Conservation (phyloP, 2,888 invertebrate species). For the Thecophora atra region DNA sequence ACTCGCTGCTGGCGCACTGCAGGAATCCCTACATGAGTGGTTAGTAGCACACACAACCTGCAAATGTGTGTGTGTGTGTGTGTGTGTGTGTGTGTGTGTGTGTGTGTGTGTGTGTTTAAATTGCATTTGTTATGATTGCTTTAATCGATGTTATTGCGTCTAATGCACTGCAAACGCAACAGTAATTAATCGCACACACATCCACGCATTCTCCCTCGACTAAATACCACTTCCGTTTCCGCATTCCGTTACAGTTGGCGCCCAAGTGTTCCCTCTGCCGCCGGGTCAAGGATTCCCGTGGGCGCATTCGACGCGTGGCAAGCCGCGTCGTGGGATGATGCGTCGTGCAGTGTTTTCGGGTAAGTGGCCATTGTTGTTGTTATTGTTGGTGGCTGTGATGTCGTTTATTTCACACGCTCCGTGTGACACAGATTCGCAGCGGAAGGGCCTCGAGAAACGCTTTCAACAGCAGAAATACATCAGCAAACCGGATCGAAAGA, state of each 20-base stretch:
- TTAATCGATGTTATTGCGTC: constrained; percentile 39
- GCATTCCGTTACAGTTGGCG: constrained; percentile 66
- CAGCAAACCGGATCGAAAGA: constrained; percentile 97
- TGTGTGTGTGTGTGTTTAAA: constrained; percentile 1
- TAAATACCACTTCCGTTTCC: constrained; percentile 38
- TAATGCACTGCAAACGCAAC: constrained; percentile 43
- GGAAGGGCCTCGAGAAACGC: constrained; percentile 93
- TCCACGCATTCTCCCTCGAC: constrained; percentile 39
- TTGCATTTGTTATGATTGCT: constrained; percentile 32
- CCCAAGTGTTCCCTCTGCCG: constrained; percentile 73
- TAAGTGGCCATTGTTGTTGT: constrained; percentile 49
- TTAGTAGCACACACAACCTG: constrained; percentile 49
- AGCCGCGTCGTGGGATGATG: constrained; percentile 96
- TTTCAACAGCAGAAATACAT: constrained; percentile 99
- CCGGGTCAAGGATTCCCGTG: constrained; percentile 79
- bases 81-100: background rate
- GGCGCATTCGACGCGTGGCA: constrained; percentile 90
- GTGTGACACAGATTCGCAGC: constrained; percentile 77
- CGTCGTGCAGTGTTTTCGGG: constrained; percentile 92
- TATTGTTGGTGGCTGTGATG: constrained; percentile 40
- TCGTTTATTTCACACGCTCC: constrained; percentile 25
- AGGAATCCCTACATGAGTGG: constrained; percentile 83
- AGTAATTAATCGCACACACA: constrained; percentile 48
- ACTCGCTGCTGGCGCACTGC: constrained; percentile 82
- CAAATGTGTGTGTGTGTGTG: constrained; percentile 10